These are phyloP conservation scores for Entelurus aequoreus DNA, from an alignment of 2,113 vertebrate species.

Conservation along the genomic window DNA sequence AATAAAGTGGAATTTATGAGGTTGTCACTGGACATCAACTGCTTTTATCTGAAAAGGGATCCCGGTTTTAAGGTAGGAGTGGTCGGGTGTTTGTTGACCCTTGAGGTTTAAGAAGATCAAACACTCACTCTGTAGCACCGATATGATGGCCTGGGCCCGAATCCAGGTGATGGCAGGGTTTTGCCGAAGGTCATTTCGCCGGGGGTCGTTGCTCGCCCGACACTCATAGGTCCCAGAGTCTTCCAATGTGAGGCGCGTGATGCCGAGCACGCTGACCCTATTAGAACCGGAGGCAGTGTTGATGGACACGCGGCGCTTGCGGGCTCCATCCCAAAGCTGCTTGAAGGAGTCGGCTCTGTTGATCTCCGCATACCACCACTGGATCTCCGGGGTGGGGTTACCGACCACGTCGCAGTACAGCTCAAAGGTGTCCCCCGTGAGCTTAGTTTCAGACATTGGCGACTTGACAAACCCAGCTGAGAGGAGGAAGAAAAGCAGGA, in stretches of 20 bases:
- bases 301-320: conserved; percentile 93
- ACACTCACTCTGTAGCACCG: conserved; percentile 98
- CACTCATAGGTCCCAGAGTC: conserved; percentile 99
- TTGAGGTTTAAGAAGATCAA: conserved; percentile 83
- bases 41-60: background rate
- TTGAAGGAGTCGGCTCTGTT: conserved; percentile 98
- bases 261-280: conserved; percentile 93
- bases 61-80: conserved; percentile 21
- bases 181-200: conserved; percentile 95
- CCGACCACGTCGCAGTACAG: conserved; percentile 99
- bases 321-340: conserved; percentile 96
- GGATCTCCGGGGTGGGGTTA: conserved; percentile 97
- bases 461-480: conserved; percentile 99
- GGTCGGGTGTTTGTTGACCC: conserved; percentile 70
- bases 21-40: conserved; percentile 11
- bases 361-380: conserved; percentile 99
- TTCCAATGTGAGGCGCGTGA: conserved; percentile 91
- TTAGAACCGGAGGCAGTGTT: conserved; percentile 93
- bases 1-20: conserved; percentile 8
- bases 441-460: conserved; percentile 99
- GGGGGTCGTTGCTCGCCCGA: conserved; percentile 97
- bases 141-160: conserved; percentile 98
- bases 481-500: conserved; percentile 40
- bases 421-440: conserved; percentile 99
- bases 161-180: conserved; percentile 98